phyloP scores from a whole-genome alignment of 2,797 vertebrate genomes.

The Babyrousa celebensis region DNA sequence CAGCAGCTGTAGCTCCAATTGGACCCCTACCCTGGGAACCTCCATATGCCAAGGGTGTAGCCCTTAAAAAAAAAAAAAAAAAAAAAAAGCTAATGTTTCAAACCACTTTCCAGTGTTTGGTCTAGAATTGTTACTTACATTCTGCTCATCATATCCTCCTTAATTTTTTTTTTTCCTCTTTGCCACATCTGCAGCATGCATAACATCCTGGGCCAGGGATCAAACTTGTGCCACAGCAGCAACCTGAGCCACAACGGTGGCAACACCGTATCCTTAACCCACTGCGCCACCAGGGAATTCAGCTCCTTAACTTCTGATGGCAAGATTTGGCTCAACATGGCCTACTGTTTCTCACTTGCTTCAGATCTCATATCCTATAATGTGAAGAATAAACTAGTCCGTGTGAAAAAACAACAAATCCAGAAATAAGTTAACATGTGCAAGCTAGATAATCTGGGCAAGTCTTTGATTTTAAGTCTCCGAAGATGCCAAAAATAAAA shows the following conservation, averaged over 20 bases:
- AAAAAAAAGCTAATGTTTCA: neutral
- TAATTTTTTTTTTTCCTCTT: neutral
- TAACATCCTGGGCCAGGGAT: too few relatives aligned
- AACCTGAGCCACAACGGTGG: too few relatives aligned
- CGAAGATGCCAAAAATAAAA: slow-evolving; percentile 51
- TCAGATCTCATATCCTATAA: neutral
- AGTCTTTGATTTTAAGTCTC: slow-evolving; percentile 41
- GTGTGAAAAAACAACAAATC: neutral
- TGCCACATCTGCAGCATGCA: too few relatives aligned
- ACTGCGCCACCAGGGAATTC: too few relatives aligned
- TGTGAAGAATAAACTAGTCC: neutral
- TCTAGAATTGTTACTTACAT: neutral
- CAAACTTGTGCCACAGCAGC: too few relatives aligned
- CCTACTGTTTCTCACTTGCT: neutral
- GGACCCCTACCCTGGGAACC: too few relatives aligned
- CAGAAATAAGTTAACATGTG: neutral
- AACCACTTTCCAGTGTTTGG: neutral
- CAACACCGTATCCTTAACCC: too few relatives aligned
- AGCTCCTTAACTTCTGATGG: slow-evolving; percentile 10
- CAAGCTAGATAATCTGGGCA: neutral
- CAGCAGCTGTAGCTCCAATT: too few relatives aligned
- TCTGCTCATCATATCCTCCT: slow-evolving; percentile 1
- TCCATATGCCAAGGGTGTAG: too few relatives aligned
- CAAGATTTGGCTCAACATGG: neutral
- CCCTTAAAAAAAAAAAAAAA: neutral